Evolutionary conservation across 2,113 vertebrate genomes (phyloP).

Genomic region (Prunella fulvescens): DNA sequence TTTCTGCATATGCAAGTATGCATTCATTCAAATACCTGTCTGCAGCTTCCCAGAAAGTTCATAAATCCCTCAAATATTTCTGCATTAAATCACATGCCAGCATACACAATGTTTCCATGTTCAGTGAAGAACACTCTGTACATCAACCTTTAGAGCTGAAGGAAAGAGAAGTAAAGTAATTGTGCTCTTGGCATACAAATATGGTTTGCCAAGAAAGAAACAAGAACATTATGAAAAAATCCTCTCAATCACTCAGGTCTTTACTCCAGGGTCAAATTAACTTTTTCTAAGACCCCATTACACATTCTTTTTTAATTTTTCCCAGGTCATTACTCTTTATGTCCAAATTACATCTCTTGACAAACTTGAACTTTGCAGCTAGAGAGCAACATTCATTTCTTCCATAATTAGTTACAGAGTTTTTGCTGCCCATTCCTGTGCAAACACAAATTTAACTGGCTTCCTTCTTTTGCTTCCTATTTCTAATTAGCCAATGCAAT

Average conservation of each 20-base stretch:
- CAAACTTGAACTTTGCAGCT: neutral
- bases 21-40: neutral
- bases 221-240: neutral
- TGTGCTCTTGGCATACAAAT: neutral
- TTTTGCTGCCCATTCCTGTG: neutral
- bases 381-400: neutral
- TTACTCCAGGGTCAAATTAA: neutral
- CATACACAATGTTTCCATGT: neutral
- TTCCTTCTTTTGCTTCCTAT: slow-evolving; percentile 21
- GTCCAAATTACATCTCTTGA: neutral
- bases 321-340: neutral
- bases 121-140: neutral
- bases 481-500: neutral
- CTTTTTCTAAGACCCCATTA: neutral
- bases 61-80: slow-evolving; percentile 5
- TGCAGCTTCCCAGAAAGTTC: neutral
- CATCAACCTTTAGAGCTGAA: neutral
- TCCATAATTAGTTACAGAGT: neutral
- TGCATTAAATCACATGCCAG: neutral
- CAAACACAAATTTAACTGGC: neutral
- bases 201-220: neutral
- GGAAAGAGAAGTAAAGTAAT: neutral
- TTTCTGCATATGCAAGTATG: neutral
- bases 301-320: neutral
- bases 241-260: neutral